Evolutionary conservation across 2,113 vertebrate species (phyloP).

Genomic region (Labeo catla): DNA sequence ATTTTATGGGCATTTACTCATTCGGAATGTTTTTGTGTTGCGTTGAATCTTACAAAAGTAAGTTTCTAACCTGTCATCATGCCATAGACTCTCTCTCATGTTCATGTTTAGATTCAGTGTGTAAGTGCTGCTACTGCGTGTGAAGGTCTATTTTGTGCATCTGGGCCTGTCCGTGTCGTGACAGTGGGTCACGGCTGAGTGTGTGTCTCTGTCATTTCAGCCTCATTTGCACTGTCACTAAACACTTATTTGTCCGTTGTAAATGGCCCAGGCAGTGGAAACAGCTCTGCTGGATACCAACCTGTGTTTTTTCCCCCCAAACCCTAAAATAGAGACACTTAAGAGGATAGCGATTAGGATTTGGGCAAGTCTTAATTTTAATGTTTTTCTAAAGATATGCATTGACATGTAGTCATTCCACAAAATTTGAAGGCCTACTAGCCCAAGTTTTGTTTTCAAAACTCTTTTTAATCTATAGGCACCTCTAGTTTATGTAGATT

Average conservation of each 20-base stretch:
- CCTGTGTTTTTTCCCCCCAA: neutral
- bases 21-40: neutral
- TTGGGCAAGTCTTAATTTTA: neutral
- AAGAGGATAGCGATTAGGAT: neutral
- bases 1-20: neutral
- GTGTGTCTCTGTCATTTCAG: constrained; percentile 40
- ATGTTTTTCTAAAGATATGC: neutral
- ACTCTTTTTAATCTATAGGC: too few species aligned
- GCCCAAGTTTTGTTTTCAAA: too few species aligned
- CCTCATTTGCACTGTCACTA: constrained; percentile 45
- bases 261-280: constrained; percentile 46
- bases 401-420: neutral
- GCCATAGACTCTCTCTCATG: neutral
- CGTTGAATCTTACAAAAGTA: neutral
- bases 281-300: neutral
- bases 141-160: neutral
- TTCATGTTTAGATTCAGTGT: neutral
- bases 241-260: constrained; percentile 25
- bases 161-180: constrained; percentile 45
- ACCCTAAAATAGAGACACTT: constrained; percentile 35
- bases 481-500: too few species aligned
- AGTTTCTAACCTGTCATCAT: neutral
- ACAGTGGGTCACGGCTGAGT: constrained; percentile 38
- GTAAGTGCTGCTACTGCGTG: neutral
- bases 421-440: neutral